phyloP scores from a whole-genome alignment of 1,140 invertebrate genomes.

The Caenorhabditis latens region DNA sequence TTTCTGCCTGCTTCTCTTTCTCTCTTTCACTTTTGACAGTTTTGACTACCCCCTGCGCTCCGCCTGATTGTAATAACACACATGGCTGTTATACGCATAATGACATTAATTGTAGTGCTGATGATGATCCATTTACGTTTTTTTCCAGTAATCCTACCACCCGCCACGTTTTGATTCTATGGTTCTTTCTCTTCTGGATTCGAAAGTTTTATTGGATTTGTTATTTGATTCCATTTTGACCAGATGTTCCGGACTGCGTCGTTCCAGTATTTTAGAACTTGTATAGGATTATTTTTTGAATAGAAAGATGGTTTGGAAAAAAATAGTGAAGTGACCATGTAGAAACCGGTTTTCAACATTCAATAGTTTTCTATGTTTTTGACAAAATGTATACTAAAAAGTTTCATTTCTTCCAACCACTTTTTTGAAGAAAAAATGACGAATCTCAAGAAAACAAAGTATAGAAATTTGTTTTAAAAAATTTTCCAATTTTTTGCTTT shows the following conservation, averaged over 20 bases:
- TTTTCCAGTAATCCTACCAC: neutral
- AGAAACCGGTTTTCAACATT: too few relatives aligned
- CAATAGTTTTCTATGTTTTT: too few relatives aligned
- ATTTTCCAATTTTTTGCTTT: too few relatives aligned
- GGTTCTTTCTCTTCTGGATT: neutral
- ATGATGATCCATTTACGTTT: conserved; percentile 39
- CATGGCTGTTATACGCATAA: conserved; percentile 43
- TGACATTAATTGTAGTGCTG: conserved; percentile 43
- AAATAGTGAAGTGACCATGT: too few relatives aligned
- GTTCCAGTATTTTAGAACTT: neutral
- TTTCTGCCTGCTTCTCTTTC: neutral
- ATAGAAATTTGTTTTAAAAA: too few relatives aligned
- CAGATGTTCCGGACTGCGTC: neutral
- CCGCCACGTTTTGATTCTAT: too few relatives aligned
- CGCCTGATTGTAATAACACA: conserved; percentile 39
- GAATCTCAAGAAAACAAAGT: too few relatives aligned
- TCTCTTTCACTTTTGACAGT: conserved; percentile 28
- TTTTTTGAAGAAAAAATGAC: too few relatives aligned
- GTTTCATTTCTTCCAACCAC: too few relatives aligned
- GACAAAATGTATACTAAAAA: too few relatives aligned
- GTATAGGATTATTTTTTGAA: too few relatives aligned
- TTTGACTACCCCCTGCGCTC: neutral
- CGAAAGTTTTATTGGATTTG: conserved; percentile 16
- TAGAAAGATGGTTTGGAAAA: too few relatives aligned
- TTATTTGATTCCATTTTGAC: conserved; percentile 7